Evolutionary conservation across 2,888 invertebrate genomes (phyloP).

Genomic region (Erpobdella octoculata): DNA sequence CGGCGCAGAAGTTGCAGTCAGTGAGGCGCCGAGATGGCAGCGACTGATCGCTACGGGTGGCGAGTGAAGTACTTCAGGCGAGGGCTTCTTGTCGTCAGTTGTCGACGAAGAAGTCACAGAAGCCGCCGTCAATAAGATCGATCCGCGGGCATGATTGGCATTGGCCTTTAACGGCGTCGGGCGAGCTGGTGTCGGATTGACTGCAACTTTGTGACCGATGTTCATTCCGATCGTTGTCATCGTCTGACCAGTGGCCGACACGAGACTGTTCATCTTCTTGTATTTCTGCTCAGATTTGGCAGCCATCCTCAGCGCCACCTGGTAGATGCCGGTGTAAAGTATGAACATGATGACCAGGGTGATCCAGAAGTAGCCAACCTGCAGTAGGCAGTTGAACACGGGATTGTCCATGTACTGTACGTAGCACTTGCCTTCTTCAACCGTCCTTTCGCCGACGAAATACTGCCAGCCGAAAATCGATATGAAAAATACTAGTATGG

Average conservation of each 20-base stretch:
- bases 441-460: slow-evolving; percentile 82
- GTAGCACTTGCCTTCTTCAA: slow-evolving; percentile 78
- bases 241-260: slow-evolving; percentile 42
- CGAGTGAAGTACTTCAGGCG: neutral
- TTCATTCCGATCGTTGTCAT: slow-evolving; percentile 42
- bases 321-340: slow-evolving; percentile 91
- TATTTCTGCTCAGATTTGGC: slow-evolving; percentile 92
- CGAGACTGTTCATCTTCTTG: slow-evolving; percentile 59
- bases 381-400: slow-evolving; percentile 89
- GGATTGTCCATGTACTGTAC: slow-evolving; percentile 96
- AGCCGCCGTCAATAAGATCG: neutral
- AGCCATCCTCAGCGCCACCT: slow-evolving; percentile 93
- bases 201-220: slow-evolving; percentile 43
- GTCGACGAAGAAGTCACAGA: slow-evolving; percentile 22
- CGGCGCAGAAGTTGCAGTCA: too few relatives aligned
- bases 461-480: slow-evolving; percentile 99
- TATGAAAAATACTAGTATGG: slow-evolving; percentile 87
- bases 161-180: neutral
- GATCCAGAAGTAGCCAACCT: slow-evolving; percentile 94
- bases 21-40: neutral
- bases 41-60: neutral
- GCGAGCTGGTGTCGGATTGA: neutral
- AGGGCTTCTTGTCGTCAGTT: neutral
- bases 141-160: neutral
- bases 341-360: slow-evolving; percentile 88